phyloP scores from a whole-genome alignment of 1,140 invertebrate genomes.

The Rhagoletis pomonella region DNA sequence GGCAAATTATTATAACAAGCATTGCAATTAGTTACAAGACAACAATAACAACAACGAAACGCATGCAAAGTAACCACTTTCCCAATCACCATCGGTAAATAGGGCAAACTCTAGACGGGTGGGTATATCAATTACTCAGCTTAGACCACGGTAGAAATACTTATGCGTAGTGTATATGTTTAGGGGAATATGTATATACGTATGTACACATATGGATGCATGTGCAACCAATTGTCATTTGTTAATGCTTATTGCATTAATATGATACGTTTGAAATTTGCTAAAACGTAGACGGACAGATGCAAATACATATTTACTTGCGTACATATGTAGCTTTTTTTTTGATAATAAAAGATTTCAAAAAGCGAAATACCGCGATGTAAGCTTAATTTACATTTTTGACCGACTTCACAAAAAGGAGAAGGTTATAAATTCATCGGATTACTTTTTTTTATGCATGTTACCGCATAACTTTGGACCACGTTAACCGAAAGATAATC shows the following conservation, averaged over 20 bases:
- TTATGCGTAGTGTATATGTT: not conserved
- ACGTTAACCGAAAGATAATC: too few relatives aligned
- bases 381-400: too few relatives aligned
- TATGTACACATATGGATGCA: not conserved
- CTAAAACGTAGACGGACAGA: not conserved
- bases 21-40: not conserved
- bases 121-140: slow-evolving; percentile 8
- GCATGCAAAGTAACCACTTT: not conserved
- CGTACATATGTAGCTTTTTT: too few relatives aligned
- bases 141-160: too few relatives aligned
- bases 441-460: too few relatives aligned
- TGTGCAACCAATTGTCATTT: not conserved
- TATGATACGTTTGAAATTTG: not conserved
- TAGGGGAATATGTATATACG: not conserved
- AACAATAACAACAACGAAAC: not conserved
- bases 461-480: too few relatives aligned
- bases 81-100: slow-evolving; percentile 28
- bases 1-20: too few relatives aligned
- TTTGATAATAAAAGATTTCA: too few relatives aligned
- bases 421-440: too few relatives aligned
- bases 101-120: not conserved
- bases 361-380: too few relatives aligned
- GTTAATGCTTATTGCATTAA: not conserved
- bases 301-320: too few relatives aligned
- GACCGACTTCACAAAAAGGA: too few relatives aligned